Evolutionary conservation across 2,113 vertebrate species (phyloP), one percentile per base, ranked within the genome.

Genomic region (Otocyon megalotis): DNA sequence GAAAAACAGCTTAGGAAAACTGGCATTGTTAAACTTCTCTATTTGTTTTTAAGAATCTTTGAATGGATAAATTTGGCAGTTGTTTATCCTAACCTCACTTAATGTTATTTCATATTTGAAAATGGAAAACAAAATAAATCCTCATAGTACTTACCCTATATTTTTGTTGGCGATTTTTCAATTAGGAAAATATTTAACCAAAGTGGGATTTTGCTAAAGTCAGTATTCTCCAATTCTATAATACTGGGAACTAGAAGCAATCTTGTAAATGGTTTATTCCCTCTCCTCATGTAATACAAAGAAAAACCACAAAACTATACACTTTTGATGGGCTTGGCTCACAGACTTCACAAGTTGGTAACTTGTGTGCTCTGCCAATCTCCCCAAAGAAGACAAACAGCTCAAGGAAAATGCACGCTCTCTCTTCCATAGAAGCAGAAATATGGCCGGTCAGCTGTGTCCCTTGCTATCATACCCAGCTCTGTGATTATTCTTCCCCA

Each of bases 131-230:
- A 93, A 54, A 90, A 84, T 48, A 77, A 77, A 69, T 69, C 37
- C 32, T 63, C 20, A 8, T 19, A 60, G 10, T 26, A 17, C 26
- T 79, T 56, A 86, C 13, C 24, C n/a, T 95, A 3, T 62, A 26
- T 16, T 65, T 77, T 56, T 30, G 19, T n/a, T 56, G 50, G 26
- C 6, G 20, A 62, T 37, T 87, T 80, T 96, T 95, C 83, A 86
- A 48, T 22, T 43, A 30, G 65, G 87, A 83, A 90, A 69, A 76
- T 63, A 80, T 62, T 93, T 88, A 79, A 53, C 3, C 62, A 54
- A 85, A 48, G 32, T 67, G 50, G n/a, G 86, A 86, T 94, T 95
- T 93, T 93, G 86, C 77, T 89, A 77, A 95, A 80, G 54, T 69
- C 19, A 22, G 56, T 24, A 48, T 85, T 93, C 43, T 74, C 50